Conservation (phyloP, 2,888 invertebrate species). For the Apocheima hispidaria region DNA sequence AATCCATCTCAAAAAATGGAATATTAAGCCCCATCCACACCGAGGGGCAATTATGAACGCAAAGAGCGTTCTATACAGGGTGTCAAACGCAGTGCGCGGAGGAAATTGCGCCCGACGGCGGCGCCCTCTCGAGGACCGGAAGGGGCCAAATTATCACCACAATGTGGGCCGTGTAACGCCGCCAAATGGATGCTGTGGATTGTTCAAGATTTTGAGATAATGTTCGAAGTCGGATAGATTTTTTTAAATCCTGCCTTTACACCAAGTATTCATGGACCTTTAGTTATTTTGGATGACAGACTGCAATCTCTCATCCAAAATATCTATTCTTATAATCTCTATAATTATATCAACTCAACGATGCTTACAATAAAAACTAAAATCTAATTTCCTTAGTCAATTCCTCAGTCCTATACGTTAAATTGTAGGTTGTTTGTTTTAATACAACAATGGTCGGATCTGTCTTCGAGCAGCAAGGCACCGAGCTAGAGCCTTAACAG, state of each 20-base stretch:
- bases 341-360: no score
- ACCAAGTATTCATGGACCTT: no score
- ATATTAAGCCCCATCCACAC: constrained; percentile 45
- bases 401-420: no score
- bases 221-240: background rate
- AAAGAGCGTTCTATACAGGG: constrained; percentile 47
- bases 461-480: no score
- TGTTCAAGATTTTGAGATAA: constrained; percentile 21
- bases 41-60: constrained; percentile 56
- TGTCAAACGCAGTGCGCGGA: constrained; percentile 67
- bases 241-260: background rate
- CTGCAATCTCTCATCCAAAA: no score
- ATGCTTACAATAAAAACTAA: no score
- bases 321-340: no score
- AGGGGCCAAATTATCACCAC: constrained; percentile 62
- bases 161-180: constrained; percentile 25
- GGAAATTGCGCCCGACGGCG: constrained; percentile 73
- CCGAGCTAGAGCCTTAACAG: no score
- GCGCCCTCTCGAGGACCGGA: constrained; percentile 66
- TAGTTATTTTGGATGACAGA: no score
- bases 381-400: no score
- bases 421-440: no score
- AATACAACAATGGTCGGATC: no score
- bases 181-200: constrained; percentile 24
- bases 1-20: constrained; percentile 47